Conservation (phyloP, 1,140 invertebrate species). For the Lepidurus packardi region DNA sequence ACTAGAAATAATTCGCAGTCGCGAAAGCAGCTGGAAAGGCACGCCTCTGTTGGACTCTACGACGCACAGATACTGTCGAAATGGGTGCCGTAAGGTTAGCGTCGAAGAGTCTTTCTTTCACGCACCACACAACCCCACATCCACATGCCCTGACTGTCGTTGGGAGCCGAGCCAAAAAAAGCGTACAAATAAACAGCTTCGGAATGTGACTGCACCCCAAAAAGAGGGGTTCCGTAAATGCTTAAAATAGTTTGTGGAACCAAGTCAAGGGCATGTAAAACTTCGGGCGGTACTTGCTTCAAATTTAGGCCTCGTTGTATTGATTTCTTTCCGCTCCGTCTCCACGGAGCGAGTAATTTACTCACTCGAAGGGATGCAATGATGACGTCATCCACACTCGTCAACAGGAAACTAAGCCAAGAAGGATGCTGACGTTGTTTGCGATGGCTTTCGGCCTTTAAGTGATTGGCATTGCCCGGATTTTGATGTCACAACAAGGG, state of each 20-base stretch:
- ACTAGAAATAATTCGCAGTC: background rate
- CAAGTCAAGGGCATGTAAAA: background rate
- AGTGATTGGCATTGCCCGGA: too few relatives aligned
- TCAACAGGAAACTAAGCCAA: background rate
- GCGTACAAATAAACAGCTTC: conserved; percentile 18
- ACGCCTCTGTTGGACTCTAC: background rate
- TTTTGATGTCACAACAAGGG: too few relatives aligned
- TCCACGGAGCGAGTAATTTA: background rate
- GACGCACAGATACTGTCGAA: background rate
- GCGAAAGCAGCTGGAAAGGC: background rate
- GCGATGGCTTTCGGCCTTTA: too few relatives aligned
- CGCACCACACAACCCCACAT: background rate
- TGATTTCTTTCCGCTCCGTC: background rate
- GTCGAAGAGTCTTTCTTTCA: conserved; percentile 1
- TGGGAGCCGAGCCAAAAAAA: background rate
- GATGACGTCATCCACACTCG: background rate
- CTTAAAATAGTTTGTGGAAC: background rate
- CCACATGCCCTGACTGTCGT: background rate
- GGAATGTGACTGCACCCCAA: background rate
- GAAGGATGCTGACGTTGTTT: background rate
- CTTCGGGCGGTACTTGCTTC: background rate
- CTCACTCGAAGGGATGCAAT: background rate
- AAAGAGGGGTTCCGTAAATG: background rate
- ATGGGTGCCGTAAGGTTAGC: background rate
- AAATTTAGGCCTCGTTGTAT: background rate